These are phyloP conservation scores for Tholera decimalis DNA, from an alignment of 2,888 invertebrate genomes.

Conservation along the genomic window DNA sequence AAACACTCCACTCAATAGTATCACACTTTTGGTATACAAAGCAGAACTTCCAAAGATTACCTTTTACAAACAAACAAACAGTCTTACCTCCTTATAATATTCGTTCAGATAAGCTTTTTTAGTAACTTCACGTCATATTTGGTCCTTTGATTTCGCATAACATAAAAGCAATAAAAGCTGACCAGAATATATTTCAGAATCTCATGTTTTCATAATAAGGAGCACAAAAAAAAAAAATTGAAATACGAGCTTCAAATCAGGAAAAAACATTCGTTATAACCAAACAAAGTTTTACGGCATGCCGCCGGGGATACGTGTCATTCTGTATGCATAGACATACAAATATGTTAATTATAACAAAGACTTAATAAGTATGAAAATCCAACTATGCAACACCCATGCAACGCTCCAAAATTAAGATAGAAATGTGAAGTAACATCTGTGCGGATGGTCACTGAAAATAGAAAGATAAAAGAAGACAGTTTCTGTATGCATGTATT, in stretches of 20 bases:
- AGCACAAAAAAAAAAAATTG: conserved; percentile 12
- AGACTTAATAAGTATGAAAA: conserved; percentile 51
- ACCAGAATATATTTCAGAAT: background rate
- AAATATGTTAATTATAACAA: conserved; percentile 60
- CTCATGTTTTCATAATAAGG: conserved; percentile 36
- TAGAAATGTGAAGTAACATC: conserved; percentile 13
- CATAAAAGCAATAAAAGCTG: conserved; percentile 10
- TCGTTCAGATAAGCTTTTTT: background rate
- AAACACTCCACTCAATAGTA: too few relatives aligned
- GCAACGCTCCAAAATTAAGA: conserved; percentile 40
- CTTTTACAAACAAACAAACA: background rate
- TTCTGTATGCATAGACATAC: conserved; percentile 57
- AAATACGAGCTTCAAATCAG: conserved; percentile 24
- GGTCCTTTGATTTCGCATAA: background rate
- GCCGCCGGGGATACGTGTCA: conserved; percentile 35
- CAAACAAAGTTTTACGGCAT: conserved; percentile 49
- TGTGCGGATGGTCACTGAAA: conserved; percentile 5
- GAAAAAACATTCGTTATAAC: conserved; percentile 33
- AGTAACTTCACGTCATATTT: background rate
- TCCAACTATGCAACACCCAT: conserved; percentile 28
- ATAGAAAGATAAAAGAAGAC: background rate
- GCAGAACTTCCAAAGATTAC: background rate
- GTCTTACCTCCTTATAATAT: background rate
- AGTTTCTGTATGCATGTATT: background rate
- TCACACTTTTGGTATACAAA: too few relatives aligned